A percentile compares a stretch with the other conserved stretches of the same genome.
Evolutionary conservation across 2,113 vertebrate species (phyloP).

Genomic region (Haemorhous mexicanus): DNA sequence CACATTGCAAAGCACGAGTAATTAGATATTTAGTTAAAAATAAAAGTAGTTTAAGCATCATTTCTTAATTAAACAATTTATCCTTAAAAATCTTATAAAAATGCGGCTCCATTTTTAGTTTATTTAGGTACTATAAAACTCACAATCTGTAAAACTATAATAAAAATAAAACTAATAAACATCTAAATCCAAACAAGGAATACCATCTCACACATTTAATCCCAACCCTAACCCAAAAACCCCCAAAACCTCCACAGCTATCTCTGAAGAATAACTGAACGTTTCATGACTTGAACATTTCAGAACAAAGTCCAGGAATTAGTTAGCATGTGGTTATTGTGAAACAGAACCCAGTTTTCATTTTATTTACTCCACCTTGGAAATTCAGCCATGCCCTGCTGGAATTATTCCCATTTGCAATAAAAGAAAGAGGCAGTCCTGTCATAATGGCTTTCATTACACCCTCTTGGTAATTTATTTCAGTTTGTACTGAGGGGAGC

Average conservation of each 20-base stretch:
- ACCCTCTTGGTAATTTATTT: not conserved
- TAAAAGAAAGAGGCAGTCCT: not conserved
- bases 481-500: not conserved
- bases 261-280: not conserved
- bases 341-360: not conserved
- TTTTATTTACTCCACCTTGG: not conserved
- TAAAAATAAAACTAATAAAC: not conserved
- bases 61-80: not conserved
- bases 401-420: not conserved
- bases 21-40: not conserved
- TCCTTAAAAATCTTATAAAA: not conserved
- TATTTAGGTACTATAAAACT: not conserved
- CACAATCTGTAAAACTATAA: not conserved
- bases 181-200: not conserved
- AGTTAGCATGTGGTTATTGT: not conserved
- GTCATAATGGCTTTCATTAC: not conserved
- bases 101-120: not conserved
- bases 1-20: not conserved
- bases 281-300: not conserved
- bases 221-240: not conserved
- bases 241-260: not conserved
- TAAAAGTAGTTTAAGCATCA: not conserved
- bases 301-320: not conserved
- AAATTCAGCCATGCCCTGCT: not conserved
- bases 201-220: not conserved